phyloP scores from a whole-genome alignment of 1,140 invertebrate genomes.

The Plutomurus gul region DNA sequence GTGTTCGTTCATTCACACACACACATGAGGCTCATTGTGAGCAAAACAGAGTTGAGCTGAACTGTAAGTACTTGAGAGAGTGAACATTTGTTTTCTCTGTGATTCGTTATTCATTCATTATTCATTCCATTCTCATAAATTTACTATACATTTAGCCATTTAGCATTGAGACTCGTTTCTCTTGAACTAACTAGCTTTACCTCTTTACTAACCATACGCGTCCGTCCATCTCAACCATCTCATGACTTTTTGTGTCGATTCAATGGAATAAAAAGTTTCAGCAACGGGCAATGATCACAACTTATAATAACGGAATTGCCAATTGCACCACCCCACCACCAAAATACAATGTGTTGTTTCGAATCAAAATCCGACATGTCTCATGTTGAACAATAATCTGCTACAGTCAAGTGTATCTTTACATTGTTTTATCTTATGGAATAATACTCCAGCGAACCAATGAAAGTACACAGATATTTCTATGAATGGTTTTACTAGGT shows the following conservation, averaged over 20 bases:
- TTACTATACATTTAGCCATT: slow-evolving; percentile 25
- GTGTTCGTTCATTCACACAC: slow-evolving; percentile 6
- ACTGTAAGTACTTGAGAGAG: not conserved
- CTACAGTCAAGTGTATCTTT: no score
- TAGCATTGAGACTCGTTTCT: slow-evolving; percentile 9
- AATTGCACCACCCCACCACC: no score
- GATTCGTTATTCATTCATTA: slow-evolving; percentile 25
- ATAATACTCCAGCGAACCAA: no score
- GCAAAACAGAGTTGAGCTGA: not conserved
- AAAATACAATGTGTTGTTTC: no score
- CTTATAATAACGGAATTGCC: no score
- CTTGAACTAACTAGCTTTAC: not conserved
- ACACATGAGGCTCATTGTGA: not conserved
- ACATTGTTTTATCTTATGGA: no score
- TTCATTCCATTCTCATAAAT: slow-evolving; percentile 25
- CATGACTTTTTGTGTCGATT: not conserved
- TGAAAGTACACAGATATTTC: no score
- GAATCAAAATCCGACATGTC: no score
- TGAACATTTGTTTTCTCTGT: not conserved
- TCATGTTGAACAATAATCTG: no score
- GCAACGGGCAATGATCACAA: no score
- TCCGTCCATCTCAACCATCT: not conserved
- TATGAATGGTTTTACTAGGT: no score
- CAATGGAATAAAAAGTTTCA: no score
- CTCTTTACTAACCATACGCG: slow-evolving; percentile 3